Evolutionary conservation across 35 echinoderm and acorn worm species (phyloP).

Genomic region (Ophioderma brevispina): DNA sequence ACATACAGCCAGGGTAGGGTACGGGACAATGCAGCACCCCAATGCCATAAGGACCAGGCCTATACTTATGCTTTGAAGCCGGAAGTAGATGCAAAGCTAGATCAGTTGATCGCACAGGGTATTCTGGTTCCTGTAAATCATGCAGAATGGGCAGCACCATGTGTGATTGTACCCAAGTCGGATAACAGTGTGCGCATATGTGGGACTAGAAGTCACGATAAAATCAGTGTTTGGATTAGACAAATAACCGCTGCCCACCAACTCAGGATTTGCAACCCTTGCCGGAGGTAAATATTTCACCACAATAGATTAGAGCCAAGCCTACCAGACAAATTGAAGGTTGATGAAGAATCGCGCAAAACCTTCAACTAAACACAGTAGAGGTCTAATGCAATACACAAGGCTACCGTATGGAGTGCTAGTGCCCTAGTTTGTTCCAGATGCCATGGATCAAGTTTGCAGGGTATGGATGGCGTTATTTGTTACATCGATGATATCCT

Average conservation of each 20-base stretch:
- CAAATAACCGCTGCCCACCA: neutral
- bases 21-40: neutral
- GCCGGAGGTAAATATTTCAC: neutral
- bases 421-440: conserved; percentile 61
- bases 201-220: conserved; percentile 18
- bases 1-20: neutral
- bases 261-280: neutral
- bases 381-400: neutral
- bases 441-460: conserved; percentile 34
- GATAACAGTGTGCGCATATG: conserved; percentile 31
- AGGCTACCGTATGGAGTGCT: conserved; percentile 46
- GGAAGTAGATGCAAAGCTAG: conserved; percentile 1
- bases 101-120: neutral
- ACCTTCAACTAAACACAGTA: neutral
- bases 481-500: conserved; percentile 55
- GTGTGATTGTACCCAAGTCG: conserved; percentile 36
- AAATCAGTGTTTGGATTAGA: neutral
- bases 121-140: conserved; percentile 15
- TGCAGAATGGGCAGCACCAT: conserved; percentile 38
- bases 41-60: neutral
- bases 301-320: neutral
- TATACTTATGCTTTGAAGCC: neutral
- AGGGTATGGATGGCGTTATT: conserved; percentile 49
- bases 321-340: neutral
- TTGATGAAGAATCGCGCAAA: neutral